Percentiles rank a stretch among this genome's conserved stretches.
Conservation (phyloP, 2,113 vertebrate genomes). For the Otis tarda region DNA sequence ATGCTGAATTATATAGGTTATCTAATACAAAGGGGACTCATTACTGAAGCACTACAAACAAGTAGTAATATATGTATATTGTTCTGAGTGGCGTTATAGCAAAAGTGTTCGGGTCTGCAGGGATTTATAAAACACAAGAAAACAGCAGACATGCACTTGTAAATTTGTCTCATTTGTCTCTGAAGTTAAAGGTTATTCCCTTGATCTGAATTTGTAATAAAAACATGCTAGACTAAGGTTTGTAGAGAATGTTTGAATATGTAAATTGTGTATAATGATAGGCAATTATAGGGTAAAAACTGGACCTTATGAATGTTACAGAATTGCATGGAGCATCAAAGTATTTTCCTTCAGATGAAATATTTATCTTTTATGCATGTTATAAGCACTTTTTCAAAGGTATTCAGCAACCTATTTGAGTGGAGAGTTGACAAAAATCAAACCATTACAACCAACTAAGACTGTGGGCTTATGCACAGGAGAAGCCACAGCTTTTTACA, state of each 20-base stretch:
- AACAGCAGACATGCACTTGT: slow-evolving; percentile 87
- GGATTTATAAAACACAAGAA: slow-evolving; percentile 83
- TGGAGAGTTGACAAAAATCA: slow-evolving; percentile 63
- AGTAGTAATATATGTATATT: slow-evolving; percentile 84
- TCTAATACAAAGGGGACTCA: slow-evolving; percentile 84
- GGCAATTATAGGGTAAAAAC: slow-evolving; percentile 82
- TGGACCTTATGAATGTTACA: slow-evolving; percentile 71
- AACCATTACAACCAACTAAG: slow-evolving; percentile 45
- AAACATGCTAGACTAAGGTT: slow-evolving; percentile 82
- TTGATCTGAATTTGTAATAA: slow-evolving; percentile 88
- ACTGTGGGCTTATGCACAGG: slow-evolving; percentile 44
- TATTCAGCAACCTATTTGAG: slow-evolving; percentile 65
- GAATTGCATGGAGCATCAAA: slow-evolving; percentile 52
- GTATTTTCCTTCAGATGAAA: slow-evolving; percentile 63
- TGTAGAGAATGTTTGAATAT: slow-evolving; percentile 82
- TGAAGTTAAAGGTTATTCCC: slow-evolving; percentile 90
- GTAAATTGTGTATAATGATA: slow-evolving; percentile 83
- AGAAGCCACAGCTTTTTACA: slow-evolving; percentile 62
- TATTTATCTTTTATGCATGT: slow-evolving; percentile 61
- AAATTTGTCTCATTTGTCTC: slow-evolving; percentile 88
- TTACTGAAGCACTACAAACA: slow-evolving; percentile 81
- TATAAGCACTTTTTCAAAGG: slow-evolving; percentile 50
- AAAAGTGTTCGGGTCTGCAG: slow-evolving; percentile 78
- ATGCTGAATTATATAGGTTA: slow-evolving; percentile 79
- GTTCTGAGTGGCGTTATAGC: slow-evolving; percentile 81